phyloP scores from a whole-genome alignment of 2,797 vertebrate genomes.

The Valencia hispanica region DNA sequence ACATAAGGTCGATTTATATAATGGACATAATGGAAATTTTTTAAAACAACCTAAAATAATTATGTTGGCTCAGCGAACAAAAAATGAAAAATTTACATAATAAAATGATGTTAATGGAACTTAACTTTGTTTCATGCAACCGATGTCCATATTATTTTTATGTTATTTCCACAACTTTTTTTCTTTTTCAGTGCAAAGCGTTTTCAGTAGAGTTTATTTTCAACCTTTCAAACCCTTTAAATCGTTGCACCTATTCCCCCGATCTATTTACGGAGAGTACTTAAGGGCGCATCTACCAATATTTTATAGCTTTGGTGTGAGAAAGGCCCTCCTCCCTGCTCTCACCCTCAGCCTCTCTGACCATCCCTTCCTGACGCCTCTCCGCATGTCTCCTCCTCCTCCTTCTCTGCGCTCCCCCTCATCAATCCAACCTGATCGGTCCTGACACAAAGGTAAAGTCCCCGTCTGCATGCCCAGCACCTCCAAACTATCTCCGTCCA shows the following conservation, averaged over 20 bases:
- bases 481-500: constrained; percentile 31
- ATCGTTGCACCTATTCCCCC: background rate
- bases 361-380: constrained; percentile 35
- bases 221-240: too few relatives aligned
- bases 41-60: too few relatives aligned
- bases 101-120: too few relatives aligned
- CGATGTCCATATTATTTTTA: too few relatives aligned
- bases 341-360: constrained; percentile 35
- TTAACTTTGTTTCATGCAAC: too few relatives aligned
- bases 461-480: constrained; percentile 51
- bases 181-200: too few relatives aligned
- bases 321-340: constrained; percentile 32
- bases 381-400: constrained; percentile 35
- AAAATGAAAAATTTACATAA: too few relatives aligned
- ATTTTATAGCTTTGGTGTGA: background rate
- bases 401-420: constrained; percentile 8
- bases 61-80: too few relatives aligned
- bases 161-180: too few relatives aligned
- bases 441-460: constrained; percentile 58
- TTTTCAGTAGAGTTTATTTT: too few relatives aligned
- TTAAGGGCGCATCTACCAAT: background rate
- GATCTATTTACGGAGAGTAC: background rate
- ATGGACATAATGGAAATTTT: too few relatives aligned
- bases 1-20: too few relatives aligned
- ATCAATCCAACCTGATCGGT: constrained; percentile 45